phyloP scores from a whole-genome alignment of 92 coral and sea anemone genomes.

The Galaxea fascicularis region DNA sequence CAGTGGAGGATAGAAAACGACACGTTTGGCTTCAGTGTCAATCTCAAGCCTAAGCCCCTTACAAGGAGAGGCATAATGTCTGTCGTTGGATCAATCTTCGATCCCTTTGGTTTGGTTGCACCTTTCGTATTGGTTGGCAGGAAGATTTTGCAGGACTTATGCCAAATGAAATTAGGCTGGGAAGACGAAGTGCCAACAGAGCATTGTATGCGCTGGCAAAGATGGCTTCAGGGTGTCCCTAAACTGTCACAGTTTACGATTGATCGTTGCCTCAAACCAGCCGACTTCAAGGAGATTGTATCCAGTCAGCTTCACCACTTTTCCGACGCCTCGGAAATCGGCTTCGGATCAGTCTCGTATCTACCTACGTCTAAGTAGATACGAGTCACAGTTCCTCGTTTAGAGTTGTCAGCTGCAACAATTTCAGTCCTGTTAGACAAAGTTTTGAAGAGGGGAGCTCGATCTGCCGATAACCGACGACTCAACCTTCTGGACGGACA shows the following conservation, averaged over 20 bases:
- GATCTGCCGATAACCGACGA: slow-evolving; percentile 13
- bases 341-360: slow-evolving; percentile 50
- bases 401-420: slow-evolving; percentile 53
- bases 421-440: slow-evolving; percentile 27
- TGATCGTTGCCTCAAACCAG: slow-evolving; percentile 29
- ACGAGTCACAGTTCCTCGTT: slow-evolving; percentile 34
- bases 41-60: slow-evolving; percentile 9
- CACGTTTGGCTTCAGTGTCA: slow-evolving; percentile 28
- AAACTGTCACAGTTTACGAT: slow-evolving; percentile 24
- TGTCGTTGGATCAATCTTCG: too few relatives aligned
- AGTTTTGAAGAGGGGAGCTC: slow-evolving; percentile 22
- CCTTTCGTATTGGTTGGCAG: slow-evolving; percentile 54
- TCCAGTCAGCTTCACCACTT: slow-evolving; percentile 37
- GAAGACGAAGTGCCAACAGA: slow-evolving; percentile 35
- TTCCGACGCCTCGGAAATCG: slow-evolving; percentile 45
- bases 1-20: slow-evolving; percentile 47
- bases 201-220: slow-evolving; percentile 4
- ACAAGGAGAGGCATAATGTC: slow-evolving; percentile 58
- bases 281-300: slow-evolving; percentile 9
- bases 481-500: slow-evolving; percentile 52
- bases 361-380: slow-evolving; percentile 24
- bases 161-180: slow-evolving; percentile 33
- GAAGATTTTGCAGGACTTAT: too few relatives aligned
- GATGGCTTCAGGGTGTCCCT: slow-evolving; percentile 27
- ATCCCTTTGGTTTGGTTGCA: too few relatives aligned